These are phyloP conservation scores for Pogonomyrmex californicus DNA, from an alignment of 1,140 invertebrate species.

Conservation along the genomic window DNA sequence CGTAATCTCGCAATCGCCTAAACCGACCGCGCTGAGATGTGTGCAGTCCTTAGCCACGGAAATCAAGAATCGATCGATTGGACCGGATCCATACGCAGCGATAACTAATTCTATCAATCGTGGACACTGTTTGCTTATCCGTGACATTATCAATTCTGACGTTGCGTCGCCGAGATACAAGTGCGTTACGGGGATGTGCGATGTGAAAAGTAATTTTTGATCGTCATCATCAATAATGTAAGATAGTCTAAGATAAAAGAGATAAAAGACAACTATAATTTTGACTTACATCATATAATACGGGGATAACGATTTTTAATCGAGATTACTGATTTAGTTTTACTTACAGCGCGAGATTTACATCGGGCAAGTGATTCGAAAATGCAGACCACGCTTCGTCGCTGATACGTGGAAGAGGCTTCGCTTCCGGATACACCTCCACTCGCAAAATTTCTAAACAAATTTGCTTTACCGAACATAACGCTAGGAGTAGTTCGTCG, in stretches of 20 bases:
- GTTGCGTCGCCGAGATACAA: slow-evolving; percentile 7
- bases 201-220: slow-evolving; percentile 8
- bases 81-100: not conserved
- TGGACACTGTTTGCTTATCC: slow-evolving; percentile 15
- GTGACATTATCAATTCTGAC: not conserved
- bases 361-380: not conserved
- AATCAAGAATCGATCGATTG: slow-evolving; percentile 19
- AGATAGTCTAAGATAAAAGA: slow-evolving; percentile 3
- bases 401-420: slow-evolving; percentile 10
- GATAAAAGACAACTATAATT: not conserved
- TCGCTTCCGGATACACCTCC: slow-evolving; percentile 3
- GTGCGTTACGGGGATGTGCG: slow-evolving; percentile 14
- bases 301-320: not conserved
- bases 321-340: not conserved
- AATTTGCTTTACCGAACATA: slow-evolving; percentile 9
- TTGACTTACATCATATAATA: not conserved
- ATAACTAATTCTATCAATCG: slow-evolving; percentile 32
- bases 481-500: slow-evolving; percentile 1
- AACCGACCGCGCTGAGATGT: not conserved
- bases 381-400: not conserved
- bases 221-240: slow-evolving; percentile 1
- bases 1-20: slow-evolving; percentile 22
- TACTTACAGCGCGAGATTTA: slow-evolving; percentile 29
- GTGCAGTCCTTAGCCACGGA: not conserved
- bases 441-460: not conserved